A percentile compares a stretch with the other conserved stretches of the same genome.
Conservation (phyloP, 1,140 invertebrate genomes). For the Neodiprion lecontei region DNA sequence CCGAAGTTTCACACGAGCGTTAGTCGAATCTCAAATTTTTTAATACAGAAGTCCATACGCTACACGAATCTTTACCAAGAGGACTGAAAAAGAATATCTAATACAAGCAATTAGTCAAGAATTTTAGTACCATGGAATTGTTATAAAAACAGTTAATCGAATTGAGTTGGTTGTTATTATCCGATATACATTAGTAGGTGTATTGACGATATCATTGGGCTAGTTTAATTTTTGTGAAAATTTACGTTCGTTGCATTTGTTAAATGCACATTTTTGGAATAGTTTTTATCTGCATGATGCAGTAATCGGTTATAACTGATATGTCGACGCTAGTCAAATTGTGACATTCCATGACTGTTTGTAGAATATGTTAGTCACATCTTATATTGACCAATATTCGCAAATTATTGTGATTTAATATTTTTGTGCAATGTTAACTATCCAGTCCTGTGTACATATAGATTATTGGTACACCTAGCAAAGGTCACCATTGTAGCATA, state of each 20-base stretch:
- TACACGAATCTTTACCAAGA: too few relatives aligned
- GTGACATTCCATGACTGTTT: neutral
- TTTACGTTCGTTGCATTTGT: neutral
- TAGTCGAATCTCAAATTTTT: too few relatives aligned
- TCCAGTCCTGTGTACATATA: slow-evolving; percentile 38
- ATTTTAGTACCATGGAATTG: too few relatives aligned
- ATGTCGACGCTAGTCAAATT: neutral
- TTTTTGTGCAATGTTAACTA: slow-evolving; percentile 47
- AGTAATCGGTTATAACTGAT: neutral
- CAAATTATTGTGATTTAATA: slow-evolving; percentile 33
- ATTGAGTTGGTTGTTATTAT: neutral
- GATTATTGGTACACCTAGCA: slow-evolving; percentile 25
- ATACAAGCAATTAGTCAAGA: too few relatives aligned
- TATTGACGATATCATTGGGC: neutral
- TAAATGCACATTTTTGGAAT: neutral
- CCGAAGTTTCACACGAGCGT: too few relatives aligned
- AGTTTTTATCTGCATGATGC: neutral
- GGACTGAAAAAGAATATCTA: too few relatives aligned
- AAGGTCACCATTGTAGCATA: slow-evolving; percentile 16
- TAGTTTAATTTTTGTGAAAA: neutral
- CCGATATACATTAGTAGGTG: neutral
- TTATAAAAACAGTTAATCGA: too few relatives aligned
- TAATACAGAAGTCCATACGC: too few relatives aligned
- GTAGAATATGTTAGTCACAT: neutral
- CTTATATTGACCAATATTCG: slow-evolving; percentile 23